Base-by-base conservation (phyloP, 2,113 vertebrate genomes). In the Ramphastos sulfuratus region DNA sequence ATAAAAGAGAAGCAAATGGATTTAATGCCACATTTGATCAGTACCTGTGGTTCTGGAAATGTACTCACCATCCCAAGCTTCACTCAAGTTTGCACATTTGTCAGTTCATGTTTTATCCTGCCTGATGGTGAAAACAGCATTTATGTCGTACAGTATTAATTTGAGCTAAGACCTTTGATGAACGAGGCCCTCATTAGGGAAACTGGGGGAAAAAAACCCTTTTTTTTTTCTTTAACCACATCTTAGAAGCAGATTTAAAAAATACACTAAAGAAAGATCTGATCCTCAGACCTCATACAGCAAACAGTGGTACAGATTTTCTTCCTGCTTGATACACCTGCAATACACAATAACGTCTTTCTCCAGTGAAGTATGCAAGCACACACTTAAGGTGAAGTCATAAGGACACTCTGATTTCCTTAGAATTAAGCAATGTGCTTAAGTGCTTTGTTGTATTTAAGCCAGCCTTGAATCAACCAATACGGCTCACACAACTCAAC, bases 1-100 rank as follows among this genome's bases (percentile, higher is more conserved):
- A 93, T 87, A 72, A n/a, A 72, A 70, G 71, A 78, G 30, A 85
- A 94, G 64, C 82, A 92, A 79, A 89, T 66, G 61, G 66, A 86
- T 79, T 63, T 70, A 52, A 91, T 91, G 37, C 37, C 20, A 6
- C n/a, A 54, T 91, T 93, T 0, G 1, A 35, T 65, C 66, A 90
- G 17, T 58, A 83, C 67, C 58, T 33, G 17, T 30, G 39, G 69
- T 63, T 65, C 70, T 31, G 15, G 73, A 92, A 95, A 93, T 67
- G 61, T 31, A 92, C 80, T 80, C 52, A 76, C 33, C 28, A 75
- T n/a, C 72, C 48, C 67, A 56, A 52, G 60, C 80, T 97, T 96
- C 2, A 13, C 37, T 85, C 89, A 83, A 19, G 77, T 96, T 93
- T 85, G 58, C 42, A 91, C 31, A 67, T 27, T 4, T n/a, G 13